phyloP scores from a whole-genome alignment of 1,140 invertebrate genomes.

The Prorops nasuta region DNA sequence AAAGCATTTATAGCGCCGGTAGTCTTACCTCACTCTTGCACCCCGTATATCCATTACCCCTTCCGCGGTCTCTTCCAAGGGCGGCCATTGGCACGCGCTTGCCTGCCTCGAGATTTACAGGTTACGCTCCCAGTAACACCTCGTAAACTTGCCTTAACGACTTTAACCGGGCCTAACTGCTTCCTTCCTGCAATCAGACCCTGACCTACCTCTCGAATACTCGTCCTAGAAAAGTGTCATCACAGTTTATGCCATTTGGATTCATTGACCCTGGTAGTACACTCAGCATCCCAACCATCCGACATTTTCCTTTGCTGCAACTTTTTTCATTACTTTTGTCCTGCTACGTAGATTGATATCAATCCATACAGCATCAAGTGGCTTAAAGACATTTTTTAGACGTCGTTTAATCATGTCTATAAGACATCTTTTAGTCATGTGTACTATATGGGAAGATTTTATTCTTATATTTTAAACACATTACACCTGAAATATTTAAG shows the following conservation, averaged over 20 bases:
- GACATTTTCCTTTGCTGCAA: background rate
- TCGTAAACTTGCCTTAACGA: constrained; percentile 59
- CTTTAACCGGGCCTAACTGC: constrained; percentile 57
- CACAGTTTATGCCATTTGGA: too few species aligned
- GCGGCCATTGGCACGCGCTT: constrained; percentile 56
- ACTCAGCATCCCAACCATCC: too few species aligned
- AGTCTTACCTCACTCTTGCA: constrained; percentile 28
- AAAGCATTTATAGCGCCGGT: constrained; percentile 48
- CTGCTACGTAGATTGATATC: background rate
- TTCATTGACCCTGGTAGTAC: too few species aligned
- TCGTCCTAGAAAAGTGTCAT: constrained; percentile 31
- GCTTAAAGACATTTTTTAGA: too few species aligned
- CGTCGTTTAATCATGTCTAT: too few species aligned
- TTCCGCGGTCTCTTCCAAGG: constrained; percentile 50
- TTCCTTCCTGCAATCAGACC: constrained; percentile 58
- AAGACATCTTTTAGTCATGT: too few species aligned
- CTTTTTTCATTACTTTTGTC: background rate
- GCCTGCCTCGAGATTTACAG: constrained; percentile 53
- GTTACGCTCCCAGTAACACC: constrained; percentile 57
- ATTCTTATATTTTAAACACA: too few species aligned
- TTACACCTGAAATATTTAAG: too few species aligned
- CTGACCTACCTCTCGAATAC: constrained; percentile 39
- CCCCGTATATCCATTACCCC: constrained; percentile 53
- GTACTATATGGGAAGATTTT: too few species aligned
- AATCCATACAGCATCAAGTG: too few species aligned